Evolutionary conservation across 2,797 vertebrate species (phyloP).

Genomic region (Lophotriccus pileatus): DNA sequence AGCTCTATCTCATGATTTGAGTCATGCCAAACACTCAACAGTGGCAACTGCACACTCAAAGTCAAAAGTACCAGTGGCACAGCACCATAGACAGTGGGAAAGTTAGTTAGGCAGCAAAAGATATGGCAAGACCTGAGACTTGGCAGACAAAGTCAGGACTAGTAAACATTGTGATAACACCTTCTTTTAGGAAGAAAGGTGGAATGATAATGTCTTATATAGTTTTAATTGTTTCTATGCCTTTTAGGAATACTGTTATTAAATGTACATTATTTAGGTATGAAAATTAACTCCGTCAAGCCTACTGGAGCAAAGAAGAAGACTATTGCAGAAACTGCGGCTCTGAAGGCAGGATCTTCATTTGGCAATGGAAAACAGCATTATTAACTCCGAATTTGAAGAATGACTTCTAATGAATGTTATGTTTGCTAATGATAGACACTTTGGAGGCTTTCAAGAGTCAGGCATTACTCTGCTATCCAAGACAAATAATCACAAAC

Average conservation of each 20-base stretch:
- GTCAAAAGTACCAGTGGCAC: background rate
- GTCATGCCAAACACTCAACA: background rate
- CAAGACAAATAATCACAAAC: conserved; percentile 25
- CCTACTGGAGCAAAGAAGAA: background rate
- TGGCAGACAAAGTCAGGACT: background rate
- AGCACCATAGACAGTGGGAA: background rate
- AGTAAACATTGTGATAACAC: background rate
- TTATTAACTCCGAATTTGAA: background rate
- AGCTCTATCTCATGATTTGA: background rate
- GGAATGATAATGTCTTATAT: background rate
- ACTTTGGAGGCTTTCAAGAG: background rate
- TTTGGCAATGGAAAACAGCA: background rate
- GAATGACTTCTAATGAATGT: background rate
- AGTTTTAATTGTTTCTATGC: background rate
- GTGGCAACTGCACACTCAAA: background rate
- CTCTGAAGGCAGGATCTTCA: background rate
- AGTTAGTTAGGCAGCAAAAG: background rate
- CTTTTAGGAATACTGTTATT: background rate
- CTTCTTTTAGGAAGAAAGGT: background rate
- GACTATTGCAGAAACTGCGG: background rate
- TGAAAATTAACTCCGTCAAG: background rate
- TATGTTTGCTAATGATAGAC: background rate
- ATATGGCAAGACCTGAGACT: background rate
- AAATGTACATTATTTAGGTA: background rate
- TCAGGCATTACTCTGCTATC: background rate